Evolutionary conservation across 2,113 vertebrate species (phyloP).

Genomic region (Felis chaus): DNA sequence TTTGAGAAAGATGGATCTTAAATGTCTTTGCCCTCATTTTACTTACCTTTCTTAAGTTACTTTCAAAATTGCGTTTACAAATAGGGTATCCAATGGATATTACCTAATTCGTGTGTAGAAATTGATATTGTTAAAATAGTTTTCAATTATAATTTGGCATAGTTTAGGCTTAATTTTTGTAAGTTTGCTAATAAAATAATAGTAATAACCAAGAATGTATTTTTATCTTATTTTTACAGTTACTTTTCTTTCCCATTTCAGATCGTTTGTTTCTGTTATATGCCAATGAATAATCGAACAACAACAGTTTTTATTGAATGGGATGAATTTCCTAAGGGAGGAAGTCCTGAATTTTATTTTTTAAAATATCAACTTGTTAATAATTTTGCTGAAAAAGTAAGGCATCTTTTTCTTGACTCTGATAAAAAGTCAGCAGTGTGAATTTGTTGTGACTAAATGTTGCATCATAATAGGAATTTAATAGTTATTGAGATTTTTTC

Average conservation of each 20-base stretch:
- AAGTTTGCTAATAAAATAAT: background rate
- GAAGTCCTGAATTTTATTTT: slow-evolving; percentile 83
- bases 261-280: slow-evolving; percentile 75
- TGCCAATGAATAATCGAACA: slow-evolving; percentile 65
- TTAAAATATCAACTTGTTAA: slow-evolving; percentile 81
- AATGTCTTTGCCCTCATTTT: background rate
- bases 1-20: background rate
- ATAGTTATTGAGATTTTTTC: background rate
- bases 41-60: background rate
- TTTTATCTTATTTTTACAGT: slow-evolving; percentile 28
- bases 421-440: background rate
- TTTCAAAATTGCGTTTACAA: background rate
- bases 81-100: background rate
- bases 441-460: background rate
- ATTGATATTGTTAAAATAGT: background rate
- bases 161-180: slow-evolving; percentile 2
- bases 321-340: slow-evolving; percentile 80
- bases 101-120: background rate
- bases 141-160: background rate
- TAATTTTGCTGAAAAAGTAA: slow-evolving; percentile 83
- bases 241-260: slow-evolving; percentile 75
- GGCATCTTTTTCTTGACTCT: background rate
- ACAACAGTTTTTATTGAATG: slow-evolving; percentile 83
- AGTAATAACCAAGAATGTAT: background rate
- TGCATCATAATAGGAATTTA: background rate